These are phyloP conservation scores for Halocynthia roretzi DNA, from an alignment of 23 tunicate species.

Conservation along the genomic window DNA sequence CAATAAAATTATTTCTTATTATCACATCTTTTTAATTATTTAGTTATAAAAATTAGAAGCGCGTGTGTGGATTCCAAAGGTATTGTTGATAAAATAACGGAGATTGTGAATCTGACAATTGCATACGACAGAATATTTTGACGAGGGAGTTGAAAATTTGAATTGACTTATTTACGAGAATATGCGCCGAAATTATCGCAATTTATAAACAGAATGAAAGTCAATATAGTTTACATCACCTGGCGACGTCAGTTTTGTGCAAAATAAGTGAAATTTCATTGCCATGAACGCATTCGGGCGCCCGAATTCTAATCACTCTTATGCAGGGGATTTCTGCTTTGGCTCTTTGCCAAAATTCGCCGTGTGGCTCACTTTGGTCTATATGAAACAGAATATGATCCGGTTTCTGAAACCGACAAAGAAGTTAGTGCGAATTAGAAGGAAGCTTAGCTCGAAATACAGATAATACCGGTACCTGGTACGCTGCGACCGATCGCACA, in stretches of 20 bases:
- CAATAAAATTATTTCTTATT: neutral
- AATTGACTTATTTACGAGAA: too few species aligned
- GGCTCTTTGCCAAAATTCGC: conserved; percentile 21
- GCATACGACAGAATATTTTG: too few species aligned
- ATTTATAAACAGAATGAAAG: too few species aligned
- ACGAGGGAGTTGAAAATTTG: too few species aligned
- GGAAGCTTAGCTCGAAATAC: neutral
- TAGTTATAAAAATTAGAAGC: neutral
- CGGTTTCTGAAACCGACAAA: conserved; percentile 2
- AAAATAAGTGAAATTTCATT: conserved; percentile 13
- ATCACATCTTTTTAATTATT: neutral
- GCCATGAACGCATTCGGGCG: conserved; percentile 7
- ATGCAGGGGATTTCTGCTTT: conserved; percentile 21
- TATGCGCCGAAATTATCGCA: too few species aligned
- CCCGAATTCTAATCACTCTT: neutral
- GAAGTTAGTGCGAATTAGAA: neutral
- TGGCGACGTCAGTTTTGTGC: conserved; percentile 31
- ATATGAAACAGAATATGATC: conserved; percentile 26
- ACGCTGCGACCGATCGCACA: conserved; percentile 29
- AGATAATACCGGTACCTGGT: conserved; percentile 14
- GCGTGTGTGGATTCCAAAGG: too few species aligned
- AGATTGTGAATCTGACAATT: too few species aligned
- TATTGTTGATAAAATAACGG: too few species aligned
- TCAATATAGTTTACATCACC: neutral
- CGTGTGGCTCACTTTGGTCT: neutral